Evolutionary conservation across 2,888 invertebrate species (phyloP), one percentile per base, ranked within the genome.

Genomic region (Trypoxylon attenuatum): DNA sequence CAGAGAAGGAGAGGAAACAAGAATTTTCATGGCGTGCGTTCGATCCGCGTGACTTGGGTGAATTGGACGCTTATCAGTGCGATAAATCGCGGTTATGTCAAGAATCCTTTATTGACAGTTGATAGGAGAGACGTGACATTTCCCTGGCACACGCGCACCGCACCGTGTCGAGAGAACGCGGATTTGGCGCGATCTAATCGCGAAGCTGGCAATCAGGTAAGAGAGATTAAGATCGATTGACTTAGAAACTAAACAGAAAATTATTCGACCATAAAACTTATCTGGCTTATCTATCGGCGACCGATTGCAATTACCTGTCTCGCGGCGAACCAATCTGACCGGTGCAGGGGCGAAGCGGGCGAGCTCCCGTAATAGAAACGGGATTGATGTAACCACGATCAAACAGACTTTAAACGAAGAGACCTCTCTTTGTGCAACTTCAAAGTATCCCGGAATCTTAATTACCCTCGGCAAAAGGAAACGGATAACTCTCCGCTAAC

Each of bases 131-230:
- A 67, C 56, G 19, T 23, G 45, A 5, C 21, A 33, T 25, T 6
- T 29, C 29, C 5, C 2, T 27, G 64, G 49, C 25, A 16, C 46
- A 42, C 46, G 41, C 51, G 21, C 33, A 27, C 19, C 22, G 13
- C n/a, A 10, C 10, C 10, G 10, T 8, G 13, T 10, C 2, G 19
- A 10, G 27, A 19, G 19, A 27, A 2, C 56, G 15, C 22, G 19
- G 60, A 67, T 57, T 61, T 60, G 43, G 33, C 67, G 38, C 56
- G 52, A 66, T 60, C 67, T 42, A 56, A 68, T 68, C 68, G 53
- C 33, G 22, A n/a, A n/a, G 19, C 23, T 53, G 53, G 50, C 68
- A 15, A 57, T 27, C 68, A 67, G 68, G 68, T 69, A 69, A 69
- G 68, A n/a, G n/a, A 51, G 15, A 42, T 46, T 8, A 25, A 13